These are phyloP conservation scores for Microtus ochrogaster DNA, from an alignment of 2,113 vertebrate species.

Conservation along the genomic window DNA sequence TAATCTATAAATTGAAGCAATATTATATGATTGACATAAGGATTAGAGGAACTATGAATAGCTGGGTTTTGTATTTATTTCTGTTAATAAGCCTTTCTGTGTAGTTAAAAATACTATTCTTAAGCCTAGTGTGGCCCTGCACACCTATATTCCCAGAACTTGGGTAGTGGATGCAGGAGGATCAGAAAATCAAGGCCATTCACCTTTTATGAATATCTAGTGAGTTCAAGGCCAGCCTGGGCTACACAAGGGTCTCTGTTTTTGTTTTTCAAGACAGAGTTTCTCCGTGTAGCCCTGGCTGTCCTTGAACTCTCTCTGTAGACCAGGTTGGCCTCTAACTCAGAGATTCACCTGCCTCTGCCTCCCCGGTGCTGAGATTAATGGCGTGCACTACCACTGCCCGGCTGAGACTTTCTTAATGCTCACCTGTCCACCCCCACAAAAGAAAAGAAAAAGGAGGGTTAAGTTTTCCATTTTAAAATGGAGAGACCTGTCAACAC, in stretches of 20 bases:
- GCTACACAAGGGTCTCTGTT: background rate
- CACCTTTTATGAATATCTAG: background rate
- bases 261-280: background rate
- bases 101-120: background rate
- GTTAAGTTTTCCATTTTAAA: background rate
- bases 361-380: background rate
- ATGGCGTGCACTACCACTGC: background rate
- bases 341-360: background rate
- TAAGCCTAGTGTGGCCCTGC: background rate
- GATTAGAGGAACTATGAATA: background rate
- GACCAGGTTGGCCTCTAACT: background rate
- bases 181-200: background rate
- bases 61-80: background rate
- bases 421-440: background rate
- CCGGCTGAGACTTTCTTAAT: background rate
- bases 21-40: background rate
- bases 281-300: background rate
- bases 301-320: background rate
- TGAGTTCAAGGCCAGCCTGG: background rate
- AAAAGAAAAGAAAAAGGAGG: background rate
- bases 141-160: background rate
- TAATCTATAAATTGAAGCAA: background rate
- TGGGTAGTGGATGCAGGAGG: background rate
- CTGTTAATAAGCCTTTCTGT: slow-evolving; percentile 8
- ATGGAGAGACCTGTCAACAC: background rate